Base-by-base conservation (phyloP, 2,797 vertebrate species). In the Micromesistius poutassou region DNA sequence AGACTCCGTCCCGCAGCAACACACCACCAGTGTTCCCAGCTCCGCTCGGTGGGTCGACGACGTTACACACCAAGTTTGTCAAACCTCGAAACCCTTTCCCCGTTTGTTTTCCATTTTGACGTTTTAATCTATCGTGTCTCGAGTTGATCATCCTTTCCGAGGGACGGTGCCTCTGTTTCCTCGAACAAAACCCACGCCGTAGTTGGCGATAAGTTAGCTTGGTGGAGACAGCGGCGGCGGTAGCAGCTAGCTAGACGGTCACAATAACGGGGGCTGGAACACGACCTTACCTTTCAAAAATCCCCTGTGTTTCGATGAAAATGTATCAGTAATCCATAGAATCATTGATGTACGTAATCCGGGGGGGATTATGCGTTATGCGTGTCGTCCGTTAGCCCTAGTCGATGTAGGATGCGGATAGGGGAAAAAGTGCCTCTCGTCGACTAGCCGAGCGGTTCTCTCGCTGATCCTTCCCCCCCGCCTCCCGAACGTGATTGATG, bases 241-340 rank as follows among this genome's bases (percentile, higher is more conserved):
- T 80, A 84, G 85, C 87, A 87, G 80, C 84, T 76, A 87, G 90
- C 88, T 85, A 87, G 88, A 88, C 82, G 79, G 83, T 83, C 85
- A 80, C 88, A 90, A 90, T 88, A 91, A 79, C 88, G 74, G 33
- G 33, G 33, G 33, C 33, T 35, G 33, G 33, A 81, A 76, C 62
- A 33, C 86, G 82, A 77, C 50, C 91, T 93, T 89, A 93, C 93
- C 90, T 81, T 91, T 92, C 88, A 91, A 84, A 90, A 92, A 75
- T 81, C 80, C 81, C 81, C 74, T 80, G 80, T 42, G 88, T 79
- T 88, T 92, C 88, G 90, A 91, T 79, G 86, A 83, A 91, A 89
- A 85, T 80, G 87, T 82, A 83, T 88, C 78, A 89, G 86, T 91
- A 91, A 92, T 93, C 93, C 93, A 92, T 92, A 87, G 86, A 86